Base-by-base conservation (phyloP, 2,113 vertebrate genomes). In the Pachypanchax playfairii region DNA sequence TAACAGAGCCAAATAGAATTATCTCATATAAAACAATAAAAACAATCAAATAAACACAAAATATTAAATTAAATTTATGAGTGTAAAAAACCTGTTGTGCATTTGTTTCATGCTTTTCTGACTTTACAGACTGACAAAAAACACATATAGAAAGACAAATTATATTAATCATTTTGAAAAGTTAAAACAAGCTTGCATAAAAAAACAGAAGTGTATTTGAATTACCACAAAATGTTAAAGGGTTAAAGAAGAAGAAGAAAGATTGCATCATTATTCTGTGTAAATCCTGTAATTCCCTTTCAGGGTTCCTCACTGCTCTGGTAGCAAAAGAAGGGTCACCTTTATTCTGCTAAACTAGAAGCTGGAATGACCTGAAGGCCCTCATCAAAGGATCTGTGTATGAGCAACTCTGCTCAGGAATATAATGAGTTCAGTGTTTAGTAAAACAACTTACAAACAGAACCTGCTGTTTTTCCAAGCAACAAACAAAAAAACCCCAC, bases 311-410 rank as follows among this genome's bases (percentile, higher is more conserved):
- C 44, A 11, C 57, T 50, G 50, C 52, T 63, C 46, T 62, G 17
- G 28, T 33, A 28, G 51, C 29, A 50, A 52, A 64, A 35, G 41
- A 35, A 41, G 31, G 65, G 61, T 66, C 38, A 70, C 54, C 50
- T 68, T 70, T 64, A 22, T 70, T 73, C 67, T 46, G 67, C 49
- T 46, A 52, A 57, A 52, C 44, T 6, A 41, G 49, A 58, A 35
- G 33, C 33, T 35, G 4, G 33, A 35, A 35, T 65, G 65, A 58
- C 73, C 73, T 54, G 38, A 49, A 51, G 62, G 57, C 18, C 22
- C 24, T 21, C 57, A 26, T 70, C 28, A 26, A 31, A 75, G 15
- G 58, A 35, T 67, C 31, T 77, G 29, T 56, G 44, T 7, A 35
- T 35, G 33, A 13, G 33, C 33, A 35, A 35, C 33, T 35, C 10